These are phyloP conservation scores for Dasypogon diadema DNA, from an alignment of 2,888 invertebrate species.

Conservation along the genomic window DNA sequence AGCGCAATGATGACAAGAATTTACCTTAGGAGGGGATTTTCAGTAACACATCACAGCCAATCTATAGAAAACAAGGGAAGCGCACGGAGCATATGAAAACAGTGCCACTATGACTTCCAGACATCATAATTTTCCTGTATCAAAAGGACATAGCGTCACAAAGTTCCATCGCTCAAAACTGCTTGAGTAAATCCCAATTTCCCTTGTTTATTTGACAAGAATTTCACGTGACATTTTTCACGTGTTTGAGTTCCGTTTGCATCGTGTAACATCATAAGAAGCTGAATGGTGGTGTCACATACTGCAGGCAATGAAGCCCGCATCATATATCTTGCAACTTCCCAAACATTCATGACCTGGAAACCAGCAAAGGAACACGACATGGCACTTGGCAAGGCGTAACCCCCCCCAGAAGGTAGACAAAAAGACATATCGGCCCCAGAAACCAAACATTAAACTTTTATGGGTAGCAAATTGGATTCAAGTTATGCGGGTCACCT, in stretches of 20 bases:
- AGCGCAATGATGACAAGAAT: no score
- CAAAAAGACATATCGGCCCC: slow-evolving; percentile 23
- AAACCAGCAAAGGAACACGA: slow-evolving; percentile 23
- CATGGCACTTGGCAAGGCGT: neutral
- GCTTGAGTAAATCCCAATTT: no score
- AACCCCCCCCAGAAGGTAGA: neutral
- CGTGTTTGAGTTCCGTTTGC: slow-evolving; percentile 30
- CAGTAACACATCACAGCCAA: no score
- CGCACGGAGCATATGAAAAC: no score
- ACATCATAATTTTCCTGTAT: no score
- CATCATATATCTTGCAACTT: slow-evolving; percentile 9
- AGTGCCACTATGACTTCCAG: no score
- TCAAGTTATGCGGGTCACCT: slow-evolving; percentile 41
- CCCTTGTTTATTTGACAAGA: no score
- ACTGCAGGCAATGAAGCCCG: slow-evolving; percentile 19
- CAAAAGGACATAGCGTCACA: no score
- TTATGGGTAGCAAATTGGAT: slow-evolving; percentile 48
- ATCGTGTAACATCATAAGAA: slow-evolving; percentile 36
- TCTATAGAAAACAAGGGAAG: no score
- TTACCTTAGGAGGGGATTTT: no score
- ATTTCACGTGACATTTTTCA: no score
- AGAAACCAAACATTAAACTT: slow-evolving; percentile 47
- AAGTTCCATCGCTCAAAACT: no score
- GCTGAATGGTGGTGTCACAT: slow-evolving; percentile 29
- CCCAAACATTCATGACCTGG: slow-evolving; percentile 7